phyloP scores from a whole-genome alignment of 1,140 invertebrate genomes.

The Solenopsis invicta region DNA sequence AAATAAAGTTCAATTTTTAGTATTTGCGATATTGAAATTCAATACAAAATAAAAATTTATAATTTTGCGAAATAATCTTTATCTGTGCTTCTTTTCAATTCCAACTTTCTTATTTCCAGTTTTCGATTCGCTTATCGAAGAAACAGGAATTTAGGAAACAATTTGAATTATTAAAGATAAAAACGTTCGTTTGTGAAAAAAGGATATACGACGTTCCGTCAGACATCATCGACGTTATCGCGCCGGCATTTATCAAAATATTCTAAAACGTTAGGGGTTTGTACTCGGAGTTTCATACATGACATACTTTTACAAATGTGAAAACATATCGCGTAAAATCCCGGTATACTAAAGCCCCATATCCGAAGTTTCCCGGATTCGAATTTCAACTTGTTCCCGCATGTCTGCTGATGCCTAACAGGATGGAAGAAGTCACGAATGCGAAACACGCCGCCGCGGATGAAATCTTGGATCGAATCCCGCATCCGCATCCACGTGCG shows the following conservation, averaged over 20 bases:
- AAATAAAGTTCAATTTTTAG: too few species aligned
- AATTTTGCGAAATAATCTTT: neutral
- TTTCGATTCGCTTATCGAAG: neutral
- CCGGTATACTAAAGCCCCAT: conserved; percentile 55
- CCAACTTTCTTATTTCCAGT: neutral
- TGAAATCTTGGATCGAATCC: conserved; percentile 49
- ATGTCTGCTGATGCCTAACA: conserved; percentile 35
- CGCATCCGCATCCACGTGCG: conserved; percentile 31
- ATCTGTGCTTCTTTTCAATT: neutral
- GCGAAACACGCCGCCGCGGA: conserved; percentile 56
- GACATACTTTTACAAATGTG: conserved; percentile 56
- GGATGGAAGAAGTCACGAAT: conserved; percentile 70
- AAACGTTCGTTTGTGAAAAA: neutral
- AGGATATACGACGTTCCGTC: neutral
- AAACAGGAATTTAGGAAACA: neutral
- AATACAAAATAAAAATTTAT: neutral
- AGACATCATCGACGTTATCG: neutral
- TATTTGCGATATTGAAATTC: too few species aligned
- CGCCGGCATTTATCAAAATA: conserved; percentile 30
- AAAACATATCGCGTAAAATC: conserved; percentile 33
- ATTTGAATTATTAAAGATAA: neutral
- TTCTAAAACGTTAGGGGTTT: conserved; percentile 11
- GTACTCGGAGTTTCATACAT: conserved; percentile 29
- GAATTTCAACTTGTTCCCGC: conserved; percentile 68
- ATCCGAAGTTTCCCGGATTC: conserved; percentile 67